Percentiles rank a stretch among this genome's conserved stretches.
phyloP scores from a whole-genome alignment of 2,888 invertebrate species.

The Helleia helle region DNA sequence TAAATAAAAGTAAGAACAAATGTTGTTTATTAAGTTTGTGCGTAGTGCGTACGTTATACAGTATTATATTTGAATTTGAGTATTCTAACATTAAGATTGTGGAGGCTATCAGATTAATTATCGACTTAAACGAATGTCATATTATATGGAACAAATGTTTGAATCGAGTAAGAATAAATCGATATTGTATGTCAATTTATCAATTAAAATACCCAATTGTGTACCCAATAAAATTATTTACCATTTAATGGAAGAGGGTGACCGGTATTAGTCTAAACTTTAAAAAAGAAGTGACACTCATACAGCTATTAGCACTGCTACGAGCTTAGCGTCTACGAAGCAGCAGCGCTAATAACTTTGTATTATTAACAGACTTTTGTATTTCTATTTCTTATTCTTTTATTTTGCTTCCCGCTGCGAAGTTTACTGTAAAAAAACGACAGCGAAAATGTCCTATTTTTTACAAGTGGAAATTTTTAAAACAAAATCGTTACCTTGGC shows the following conservation, averaged over 20 bases:
- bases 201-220: not conserved
- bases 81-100: not conserved
- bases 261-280: not conserved
- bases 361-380: too few species aligned
- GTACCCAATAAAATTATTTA: too few species aligned
- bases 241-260: too few species aligned
- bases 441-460: too few species aligned
- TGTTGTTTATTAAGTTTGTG: constrained; percentile 7
- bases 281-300: too few species aligned
- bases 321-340: too few species aligned
- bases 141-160: not conserved
- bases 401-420: too few species aligned
- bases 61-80: not conserved
- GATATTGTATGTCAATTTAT: constrained; percentile 3
- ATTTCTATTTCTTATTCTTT: too few species aligned
- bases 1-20: not conserved
- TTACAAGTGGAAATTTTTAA: too few species aligned
- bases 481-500: not conserved
- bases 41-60: constrained; percentile 3
- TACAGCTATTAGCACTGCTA: too few species aligned
- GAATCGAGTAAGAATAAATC: not conserved
- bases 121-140: not conserved
- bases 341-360: too few species aligned
- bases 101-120: not conserved
- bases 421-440: too few species aligned